Evolutionary conservation across 2,888 invertebrate genomes (phyloP).

Genomic region (Augochlorella aurata): DNA sequence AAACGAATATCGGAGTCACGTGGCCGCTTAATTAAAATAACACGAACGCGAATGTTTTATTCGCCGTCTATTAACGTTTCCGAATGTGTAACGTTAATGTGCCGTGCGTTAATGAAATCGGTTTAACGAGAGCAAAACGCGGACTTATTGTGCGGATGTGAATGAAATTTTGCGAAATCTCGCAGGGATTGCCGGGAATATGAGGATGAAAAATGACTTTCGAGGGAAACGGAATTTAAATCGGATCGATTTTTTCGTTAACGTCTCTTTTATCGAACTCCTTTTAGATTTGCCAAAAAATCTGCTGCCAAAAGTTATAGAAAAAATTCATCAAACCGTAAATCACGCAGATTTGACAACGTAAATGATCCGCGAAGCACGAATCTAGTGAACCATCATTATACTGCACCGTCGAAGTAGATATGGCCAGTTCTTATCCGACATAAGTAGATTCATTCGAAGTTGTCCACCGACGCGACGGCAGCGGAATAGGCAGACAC

Average conservation of each 20-base stretch:
- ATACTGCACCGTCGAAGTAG: constrained; percentile 63
- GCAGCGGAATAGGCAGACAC: constrained; percentile 45
- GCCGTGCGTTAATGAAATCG: not conserved
- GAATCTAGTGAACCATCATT: not conserved
- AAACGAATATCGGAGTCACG: constrained; percentile 50
- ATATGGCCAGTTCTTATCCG: constrained; percentile 61
- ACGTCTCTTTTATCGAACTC: not conserved
- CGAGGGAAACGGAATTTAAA: not conserved
- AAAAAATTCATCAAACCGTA: not conserved
- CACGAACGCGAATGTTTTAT: constrained; percentile 32
- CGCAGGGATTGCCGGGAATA: not conserved
- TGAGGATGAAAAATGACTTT: not conserved
- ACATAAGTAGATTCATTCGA: constrained; percentile 49
- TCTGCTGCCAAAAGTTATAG: not conserved
- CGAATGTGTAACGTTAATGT: not conserved
- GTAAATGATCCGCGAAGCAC: not conserved
- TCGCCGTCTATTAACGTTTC: constrained; percentile 26
- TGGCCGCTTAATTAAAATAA: constrained; percentile 47
- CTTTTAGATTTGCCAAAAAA: not conserved
- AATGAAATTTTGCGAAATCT: not conserved
- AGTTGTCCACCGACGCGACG: constrained; percentile 68
- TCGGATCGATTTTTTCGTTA: not conserved
- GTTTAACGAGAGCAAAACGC: not conserved
- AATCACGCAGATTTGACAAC: not conserved
- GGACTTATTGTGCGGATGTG: not conserved